phyloP scores from a whole-genome alignment of 2,113 vertebrate species.

The Pollimyrus isidori region DNA sequence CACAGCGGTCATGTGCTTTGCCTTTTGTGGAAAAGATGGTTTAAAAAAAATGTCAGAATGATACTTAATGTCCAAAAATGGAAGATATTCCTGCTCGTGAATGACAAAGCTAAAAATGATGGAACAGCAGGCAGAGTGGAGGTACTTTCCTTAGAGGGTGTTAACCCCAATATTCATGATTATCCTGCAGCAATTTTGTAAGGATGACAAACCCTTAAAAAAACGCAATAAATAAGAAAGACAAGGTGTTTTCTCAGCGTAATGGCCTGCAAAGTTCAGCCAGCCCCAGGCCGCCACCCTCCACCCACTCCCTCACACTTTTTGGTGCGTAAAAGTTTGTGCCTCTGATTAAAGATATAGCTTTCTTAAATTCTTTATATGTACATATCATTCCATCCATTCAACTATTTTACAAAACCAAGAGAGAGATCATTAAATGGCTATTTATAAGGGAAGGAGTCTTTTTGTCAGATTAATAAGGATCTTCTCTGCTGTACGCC shows the following conservation, averaged over 20 bases:
- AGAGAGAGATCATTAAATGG: slow-evolving; percentile 30
- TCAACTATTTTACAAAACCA: slow-evolving; percentile 53
- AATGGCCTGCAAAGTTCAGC: not conserved
- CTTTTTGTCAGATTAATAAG: slow-evolving; percentile 23
- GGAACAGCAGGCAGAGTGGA: not conserved
- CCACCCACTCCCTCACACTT: not conserved
- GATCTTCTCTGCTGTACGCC: not conserved
- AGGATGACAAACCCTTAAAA: slow-evolving; percentile 31
- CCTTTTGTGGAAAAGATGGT: not conserved
- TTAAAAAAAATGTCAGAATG: not conserved
- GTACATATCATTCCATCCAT: slow-evolving; percentile 52
- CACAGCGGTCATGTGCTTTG: not conserved
- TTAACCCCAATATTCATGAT: slow-evolving; percentile 43
- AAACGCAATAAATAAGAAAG: slow-evolving; percentile 38
- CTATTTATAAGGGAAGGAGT: slow-evolving; percentile 28
- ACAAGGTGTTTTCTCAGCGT: not conserved
- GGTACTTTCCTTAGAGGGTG: not conserved
- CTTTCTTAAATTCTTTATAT: slow-evolving; percentile 60
- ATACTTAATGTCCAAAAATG: not conserved
- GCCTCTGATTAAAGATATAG: slow-evolving; percentile 60
- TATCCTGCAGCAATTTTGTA: slow-evolving; percentile 52
- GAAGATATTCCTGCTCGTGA: not conserved
- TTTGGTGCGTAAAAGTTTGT: slow-evolving; percentile 58
- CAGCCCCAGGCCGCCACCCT: not conserved
- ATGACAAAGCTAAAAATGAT: not conserved